Evolutionary conservation across 2,888 invertebrate genomes (phyloP).

Genomic region (Mythimna ferrago): DNA sequence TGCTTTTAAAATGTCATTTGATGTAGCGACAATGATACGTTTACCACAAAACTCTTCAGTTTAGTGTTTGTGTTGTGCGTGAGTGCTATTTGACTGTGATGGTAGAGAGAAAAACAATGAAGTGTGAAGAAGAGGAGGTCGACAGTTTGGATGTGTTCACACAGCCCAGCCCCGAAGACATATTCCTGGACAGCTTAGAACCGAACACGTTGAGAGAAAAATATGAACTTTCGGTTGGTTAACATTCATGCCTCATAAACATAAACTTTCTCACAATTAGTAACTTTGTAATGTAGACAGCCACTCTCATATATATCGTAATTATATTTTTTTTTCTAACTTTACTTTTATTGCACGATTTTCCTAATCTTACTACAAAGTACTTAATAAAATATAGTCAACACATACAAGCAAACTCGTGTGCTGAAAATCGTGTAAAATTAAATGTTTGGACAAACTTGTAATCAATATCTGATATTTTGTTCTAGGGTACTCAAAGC

Average conservation of each 20-base stretch:
- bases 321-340: slow-evolving; percentile 2
- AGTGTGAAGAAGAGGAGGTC: slow-evolving; percentile 79
- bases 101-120: slow-evolving; percentile 83
- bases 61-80: slow-evolving; percentile 57
- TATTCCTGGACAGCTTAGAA: slow-evolving; percentile 86
- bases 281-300: slow-evolving; percentile 49
- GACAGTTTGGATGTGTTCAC: slow-evolving; percentile 85
- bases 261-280: slow-evolving; percentile 51
- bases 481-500: slow-evolving; percentile 85
- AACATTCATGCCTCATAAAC: slow-evolving; percentile 52
- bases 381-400: not conserved
- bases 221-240: slow-evolving; percentile 77
- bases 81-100: slow-evolving; percentile 71
- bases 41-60: slow-evolving; percentile 41
- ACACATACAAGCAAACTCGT: no score
- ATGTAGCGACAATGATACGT: slow-evolving; percentile 68
- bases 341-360: not conserved
- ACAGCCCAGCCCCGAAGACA: slow-evolving; percentile 74
- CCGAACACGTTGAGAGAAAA: slow-evolving; percentile 79
- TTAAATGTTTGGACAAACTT: not conserved
- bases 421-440: not conserved
- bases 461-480: slow-evolving; percentile 20
- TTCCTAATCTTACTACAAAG: not conserved
- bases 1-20: slow-evolving; percentile 78
- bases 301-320: slow-evolving; percentile 28